phyloP scores from a whole-genome alignment of 2,888 invertebrate genomes.

The Drosophila paracracens region DNA sequence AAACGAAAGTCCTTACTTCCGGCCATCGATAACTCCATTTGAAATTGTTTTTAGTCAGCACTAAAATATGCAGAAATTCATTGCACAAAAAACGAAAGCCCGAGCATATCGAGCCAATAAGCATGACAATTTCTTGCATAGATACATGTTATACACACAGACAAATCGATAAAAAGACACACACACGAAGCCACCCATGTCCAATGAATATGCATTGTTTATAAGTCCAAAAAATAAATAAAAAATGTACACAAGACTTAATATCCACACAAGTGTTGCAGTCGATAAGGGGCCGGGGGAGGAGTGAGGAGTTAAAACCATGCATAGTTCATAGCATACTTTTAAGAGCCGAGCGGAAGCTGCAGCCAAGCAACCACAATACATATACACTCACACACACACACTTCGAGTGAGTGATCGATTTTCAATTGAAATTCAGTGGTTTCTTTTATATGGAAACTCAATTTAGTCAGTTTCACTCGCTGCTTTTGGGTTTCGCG shows the following conservation, averaged over 20 bases:
- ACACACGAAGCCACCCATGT: constrained; percentile 4
- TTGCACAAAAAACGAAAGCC: constrained; percentile 44
- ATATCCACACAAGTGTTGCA: constrained; percentile 29
- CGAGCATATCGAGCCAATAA: constrained; percentile 53
- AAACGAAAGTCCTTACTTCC: constrained; percentile 3
- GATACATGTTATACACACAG: constrained; percentile 45
- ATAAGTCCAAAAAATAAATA: constrained; percentile 21
- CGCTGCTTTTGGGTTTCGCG: constrained; percentile 21
- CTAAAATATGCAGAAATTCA: constrained; percentile 47
- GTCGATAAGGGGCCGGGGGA: neutral
- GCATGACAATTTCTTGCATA: constrained; percentile 61
- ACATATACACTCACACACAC: constrained; percentile 25
- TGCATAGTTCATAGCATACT: constrained; percentile 69
- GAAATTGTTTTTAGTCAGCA: constrained; percentile 50
- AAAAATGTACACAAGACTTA: constrained; percentile 19
- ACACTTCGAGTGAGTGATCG: constrained; percentile 58
- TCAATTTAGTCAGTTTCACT: constrained; percentile 36
- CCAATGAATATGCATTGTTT: constrained; percentile 65
- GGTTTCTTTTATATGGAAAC: constrained; percentile 60
- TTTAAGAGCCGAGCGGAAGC: constrained; percentile 62
- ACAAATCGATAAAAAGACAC: constrained; percentile 17
- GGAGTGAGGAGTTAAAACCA: constrained; percentile 8
- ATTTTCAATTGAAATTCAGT: constrained; percentile 78
- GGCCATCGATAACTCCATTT: constrained; percentile 39
- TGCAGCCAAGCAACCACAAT: constrained; percentile 47